These are phyloP conservation scores for Tetranychus truncatus DNA, from an alignment of 2,888 invertebrate genomes.

Conservation along the genomic window DNA sequence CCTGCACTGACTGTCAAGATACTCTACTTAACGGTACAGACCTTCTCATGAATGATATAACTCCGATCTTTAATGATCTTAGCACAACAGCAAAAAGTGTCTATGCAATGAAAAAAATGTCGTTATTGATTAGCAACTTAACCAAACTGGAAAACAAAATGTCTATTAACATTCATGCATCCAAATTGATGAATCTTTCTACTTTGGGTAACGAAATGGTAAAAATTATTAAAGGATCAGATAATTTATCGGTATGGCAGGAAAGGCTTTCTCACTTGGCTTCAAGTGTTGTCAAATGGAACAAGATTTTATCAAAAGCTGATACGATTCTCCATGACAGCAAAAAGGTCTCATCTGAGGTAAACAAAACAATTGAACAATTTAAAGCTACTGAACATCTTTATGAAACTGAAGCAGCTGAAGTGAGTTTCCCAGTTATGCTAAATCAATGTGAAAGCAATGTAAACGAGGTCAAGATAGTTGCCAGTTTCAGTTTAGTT, in stretches of 20 bases:
- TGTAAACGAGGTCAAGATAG: not conserved
- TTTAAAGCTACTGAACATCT: not conserved
- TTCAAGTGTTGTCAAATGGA: slow-evolving; percentile 20
- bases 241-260: not conserved
- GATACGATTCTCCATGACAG: slow-evolving; percentile 11
- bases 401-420: not conserved
- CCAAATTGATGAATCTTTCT: not conserved
- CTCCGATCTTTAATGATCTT: slow-evolving; percentile 54
- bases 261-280: slow-evolving; percentile 8
- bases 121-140: slow-evolving; percentile 56
- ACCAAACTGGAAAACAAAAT: slow-evolving; percentile 40
- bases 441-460: not conserved
- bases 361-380: not conserved
- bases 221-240: not conserved
- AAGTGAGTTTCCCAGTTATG: not conserved
- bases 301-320: slow-evolving; percentile 26
- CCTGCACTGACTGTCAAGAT: slow-evolving; percentile 80
- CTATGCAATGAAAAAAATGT: slow-evolving; percentile 64
- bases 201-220: not conserved
- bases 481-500: too few relatives aligned
- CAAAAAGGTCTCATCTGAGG: slow-evolving; percentile 7
- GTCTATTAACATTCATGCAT: not conserved
- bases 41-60: slow-evolving; percentile 45
- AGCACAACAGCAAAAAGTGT: slow-evolving; percentile 62
- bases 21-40: slow-evolving; percentile 72